Evolutionary conservation across 2,888 invertebrate genomes (phyloP), one percentile per base, ranked within the genome.

Genomic region (Agrenia bidenticulata): DNA sequence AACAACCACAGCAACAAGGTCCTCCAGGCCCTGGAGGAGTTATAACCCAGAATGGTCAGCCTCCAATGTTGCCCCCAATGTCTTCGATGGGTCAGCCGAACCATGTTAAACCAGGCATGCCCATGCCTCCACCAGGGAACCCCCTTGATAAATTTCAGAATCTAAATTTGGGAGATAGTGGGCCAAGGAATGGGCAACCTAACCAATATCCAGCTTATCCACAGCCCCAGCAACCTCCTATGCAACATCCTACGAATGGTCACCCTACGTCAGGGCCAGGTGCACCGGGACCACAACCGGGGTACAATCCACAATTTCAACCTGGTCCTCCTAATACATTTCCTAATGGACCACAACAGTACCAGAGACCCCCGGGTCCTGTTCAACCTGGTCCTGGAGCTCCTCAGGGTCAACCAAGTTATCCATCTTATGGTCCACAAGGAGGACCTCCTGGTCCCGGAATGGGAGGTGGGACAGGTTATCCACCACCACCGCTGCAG

Each of bases 401-500:
- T 21, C 64, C 41, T 17, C 56, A 56, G 59, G 56, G 65, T 15
- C 64, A 67, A 32, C 63, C 45, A 57, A 61, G 57, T 50, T 61
- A 58, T 54, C 66, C 63, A 9, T 63, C 59, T 27, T 63, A 63
- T 55, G 60, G 54, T 5, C 66, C 56, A 24, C 63, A 64, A 5
- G 61, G 63, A 19, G n/a, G 21, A 24, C 64, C 53, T 32, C 21
- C 55, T 19, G 41, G 58, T 24, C 41, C 41, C 42, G 39, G 59
- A 49, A 58, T 7, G 13, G 55, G 32, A 51, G 24, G 45, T 17
- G 49, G 51, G 4, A 70, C 64, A 58, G 56, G 63, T 42, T 65
- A 69, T 50, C 64, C 67, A 59, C 73, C 73, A 62, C 67, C 68
- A 15, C 63, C 68, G 41, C 72, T 70, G 49, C 74, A 72, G 32